Percentiles rank a stretch among this genome's conserved stretches.
Conservation (phyloP, 2,113 vertebrate species). For the Rhinoderma darwinii region DNA sequence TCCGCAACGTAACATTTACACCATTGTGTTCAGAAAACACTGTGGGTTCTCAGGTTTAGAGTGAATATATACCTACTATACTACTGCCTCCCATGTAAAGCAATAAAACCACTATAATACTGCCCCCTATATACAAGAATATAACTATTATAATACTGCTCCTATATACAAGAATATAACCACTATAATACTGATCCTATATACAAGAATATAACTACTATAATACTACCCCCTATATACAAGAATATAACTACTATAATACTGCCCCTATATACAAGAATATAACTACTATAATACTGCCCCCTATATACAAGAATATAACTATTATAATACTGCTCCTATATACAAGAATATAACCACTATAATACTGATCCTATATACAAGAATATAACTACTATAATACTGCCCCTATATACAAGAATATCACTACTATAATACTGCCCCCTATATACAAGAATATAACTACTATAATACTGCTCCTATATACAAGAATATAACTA, state of each 20-base stretch:
- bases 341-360: slow-evolving; percentile 12
- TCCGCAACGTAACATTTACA: neutral
- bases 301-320: neutral
- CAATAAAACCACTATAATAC: neutral
- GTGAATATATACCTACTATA: neutral
- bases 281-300: slow-evolving; percentile 28
- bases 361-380: neutral
- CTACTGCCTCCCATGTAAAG: neutral
- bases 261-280: neutral
- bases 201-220: too few species aligned
- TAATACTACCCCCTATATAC: neutral
- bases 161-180: neutral
- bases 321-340: neutral
- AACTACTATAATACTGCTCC: neutral
- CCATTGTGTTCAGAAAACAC: neutral
- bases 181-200: neutral
- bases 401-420: neutral
- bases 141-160: neutral
- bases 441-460: neutral
- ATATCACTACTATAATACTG: slow-evolving; percentile 4
- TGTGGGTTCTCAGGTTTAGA: neutral
- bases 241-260: slow-evolving; percentile 11
- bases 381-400: neutral
- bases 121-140: neutral
- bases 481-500: neutral